A percentile compares a stretch with the other conserved stretches of the same genome.
Evolutionary conservation across 2,113 vertebrate species (phyloP).

Genomic region (Kryptolebias marmoratus): DNA sequence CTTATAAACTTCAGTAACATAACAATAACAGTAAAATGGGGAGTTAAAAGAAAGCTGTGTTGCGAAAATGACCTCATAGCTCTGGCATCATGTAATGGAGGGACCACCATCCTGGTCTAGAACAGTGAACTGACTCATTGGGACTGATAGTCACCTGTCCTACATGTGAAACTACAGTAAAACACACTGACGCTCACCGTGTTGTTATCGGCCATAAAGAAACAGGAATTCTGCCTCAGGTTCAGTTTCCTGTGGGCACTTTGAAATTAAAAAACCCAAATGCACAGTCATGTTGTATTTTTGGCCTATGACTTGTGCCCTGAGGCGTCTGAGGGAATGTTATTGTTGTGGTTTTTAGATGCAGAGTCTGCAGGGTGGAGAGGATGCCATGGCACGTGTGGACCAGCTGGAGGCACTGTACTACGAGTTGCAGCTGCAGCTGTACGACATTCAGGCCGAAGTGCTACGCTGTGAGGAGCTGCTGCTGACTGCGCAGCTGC

Average conservation of each 20-base stretch:
- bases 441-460: conserved; percentile 97
- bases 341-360: conserved; percentile 79
- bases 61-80: conserved; percentile 48
- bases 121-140: conserved; percentile 47
- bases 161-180: conserved; percentile 1
- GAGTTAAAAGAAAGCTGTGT: not conserved
- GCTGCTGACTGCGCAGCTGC: conserved; percentile 92
- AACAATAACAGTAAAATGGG: not conserved
- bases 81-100: conserved; percentile 42
- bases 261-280: not conserved
- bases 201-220: not conserved
- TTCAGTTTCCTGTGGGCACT: not conserved
- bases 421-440: conserved; percentile 95
- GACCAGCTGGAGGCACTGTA: conserved; percentile 95
- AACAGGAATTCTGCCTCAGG: not conserved
- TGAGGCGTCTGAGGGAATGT: not conserved
- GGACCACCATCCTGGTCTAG: conserved; percentile 46
- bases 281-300: not conserved
- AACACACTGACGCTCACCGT: not conserved
- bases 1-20: not conserved
- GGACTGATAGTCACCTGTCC: conserved; percentile 5
- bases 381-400: conserved; percentile 90
- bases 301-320: too few relatives aligned
- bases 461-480: conserved; percentile 96
- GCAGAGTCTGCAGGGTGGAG: conserved; percentile 91